Percentiles rank a stretch among this genome's conserved stretches.
phyloP scores from a whole-genome alignment of 2,113 vertebrate genomes.

The Capreolus pygargus region DNA sequence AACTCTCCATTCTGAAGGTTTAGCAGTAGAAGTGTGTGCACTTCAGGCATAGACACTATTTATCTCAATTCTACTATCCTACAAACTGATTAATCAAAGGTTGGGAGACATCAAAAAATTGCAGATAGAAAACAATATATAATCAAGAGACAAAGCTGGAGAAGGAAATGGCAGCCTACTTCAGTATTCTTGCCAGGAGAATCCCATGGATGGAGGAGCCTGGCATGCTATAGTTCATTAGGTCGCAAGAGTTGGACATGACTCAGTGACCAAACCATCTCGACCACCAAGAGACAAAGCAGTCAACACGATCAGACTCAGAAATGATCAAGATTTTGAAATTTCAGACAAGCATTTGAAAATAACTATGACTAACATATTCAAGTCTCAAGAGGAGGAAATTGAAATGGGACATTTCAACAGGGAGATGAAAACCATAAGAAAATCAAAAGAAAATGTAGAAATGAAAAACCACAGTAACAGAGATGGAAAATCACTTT shows the following conservation, averaged over 20 bases:
- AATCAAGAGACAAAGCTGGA: not conserved
- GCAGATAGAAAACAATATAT: not conserved
- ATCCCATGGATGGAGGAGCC: not conserved
- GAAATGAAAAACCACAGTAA: not conserved
- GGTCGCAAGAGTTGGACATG: not conserved
- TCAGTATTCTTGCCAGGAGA: not conserved
- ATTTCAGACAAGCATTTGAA: not conserved
- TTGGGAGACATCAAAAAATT: not conserved
- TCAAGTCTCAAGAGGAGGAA: not conserved
- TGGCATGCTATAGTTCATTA: not conserved
- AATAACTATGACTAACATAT: not conserved
- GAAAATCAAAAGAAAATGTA: not conserved
- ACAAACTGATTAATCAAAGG: not conserved
- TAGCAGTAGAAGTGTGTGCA: not conserved
- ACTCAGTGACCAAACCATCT: not conserved
- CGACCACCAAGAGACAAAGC: not conserved
- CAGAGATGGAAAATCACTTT: not conserved
- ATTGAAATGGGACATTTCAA: not conserved
- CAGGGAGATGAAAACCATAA: not conserved
- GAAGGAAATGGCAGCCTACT: not conserved
- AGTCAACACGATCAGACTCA: not conserved
- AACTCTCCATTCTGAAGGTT: not conserved
- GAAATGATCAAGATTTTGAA: not conserved
- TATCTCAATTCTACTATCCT: not conserved
- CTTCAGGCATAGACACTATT: not conserved